Conservation (phyloP, 2,797 vertebrate genomes). For the Thaleichthys pacificus region DNA sequence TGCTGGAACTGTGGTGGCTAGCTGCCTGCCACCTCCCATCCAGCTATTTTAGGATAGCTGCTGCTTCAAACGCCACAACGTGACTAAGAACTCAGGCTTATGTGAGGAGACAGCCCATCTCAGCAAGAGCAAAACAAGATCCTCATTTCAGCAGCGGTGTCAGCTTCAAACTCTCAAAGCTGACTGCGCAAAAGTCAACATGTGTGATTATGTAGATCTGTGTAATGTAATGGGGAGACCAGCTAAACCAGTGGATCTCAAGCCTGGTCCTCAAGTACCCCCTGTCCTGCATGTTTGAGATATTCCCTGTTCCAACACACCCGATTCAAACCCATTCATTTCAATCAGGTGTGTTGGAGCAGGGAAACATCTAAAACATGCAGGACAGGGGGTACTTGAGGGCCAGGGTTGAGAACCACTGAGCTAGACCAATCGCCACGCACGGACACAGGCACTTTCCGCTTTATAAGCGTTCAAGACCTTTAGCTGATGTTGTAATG, state of each 20-base stretch:
- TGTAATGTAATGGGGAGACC: constrained; percentile 1
- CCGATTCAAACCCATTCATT: no score
- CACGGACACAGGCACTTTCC: background rate
- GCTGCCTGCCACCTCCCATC: background rate
- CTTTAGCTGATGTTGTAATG: background rate
- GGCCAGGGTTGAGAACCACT: no score
- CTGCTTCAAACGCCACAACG: background rate
- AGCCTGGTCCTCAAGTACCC: no score
- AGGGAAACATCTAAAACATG: no score
- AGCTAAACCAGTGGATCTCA: no score
- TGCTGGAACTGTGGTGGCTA: background rate
- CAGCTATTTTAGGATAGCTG: background rate
- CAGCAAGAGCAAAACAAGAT: background rate
- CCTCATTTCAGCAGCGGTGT: background rate
- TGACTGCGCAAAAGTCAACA: background rate
- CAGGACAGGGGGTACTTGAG: no score
- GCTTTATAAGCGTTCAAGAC: no score
- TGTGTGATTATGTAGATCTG: background rate
- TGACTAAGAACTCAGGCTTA: constrained; percentile 8
- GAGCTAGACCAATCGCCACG: background rate
- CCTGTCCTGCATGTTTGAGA: no score
- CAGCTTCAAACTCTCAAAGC: background rate
- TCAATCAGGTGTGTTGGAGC: no score
- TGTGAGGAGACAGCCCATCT: constrained; percentile 3
- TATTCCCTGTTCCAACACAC: no score